Evolutionary conservation across 2,888 invertebrate species (phyloP).

Genomic region (Mythimna impura): DNA sequence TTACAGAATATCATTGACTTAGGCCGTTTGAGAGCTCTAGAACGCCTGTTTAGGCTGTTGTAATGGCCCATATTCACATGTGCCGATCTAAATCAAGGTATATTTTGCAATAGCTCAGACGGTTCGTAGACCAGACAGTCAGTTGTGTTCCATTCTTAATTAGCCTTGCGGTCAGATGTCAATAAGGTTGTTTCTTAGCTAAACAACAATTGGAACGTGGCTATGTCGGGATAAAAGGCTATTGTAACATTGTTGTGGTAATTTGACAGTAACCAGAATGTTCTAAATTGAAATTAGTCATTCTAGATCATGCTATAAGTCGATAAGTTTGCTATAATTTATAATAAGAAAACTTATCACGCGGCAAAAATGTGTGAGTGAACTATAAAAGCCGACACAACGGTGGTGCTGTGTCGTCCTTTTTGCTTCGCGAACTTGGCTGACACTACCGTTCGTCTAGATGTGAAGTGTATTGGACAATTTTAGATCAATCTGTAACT

Average conservation of each 20-base stretch:
- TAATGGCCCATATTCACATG: neutral
- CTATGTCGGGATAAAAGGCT: neutral
- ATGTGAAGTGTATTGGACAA: neutral
- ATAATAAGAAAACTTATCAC: neutral
- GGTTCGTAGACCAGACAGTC: too few species aligned
- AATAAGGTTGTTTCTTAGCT: neutral
- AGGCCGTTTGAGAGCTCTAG: too few species aligned
- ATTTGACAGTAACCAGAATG: neutral
- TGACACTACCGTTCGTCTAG: neutral
- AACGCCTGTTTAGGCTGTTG: neutral
- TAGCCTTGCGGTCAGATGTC: neutral
- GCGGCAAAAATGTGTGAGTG: neutral
- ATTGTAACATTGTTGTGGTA: neutral
- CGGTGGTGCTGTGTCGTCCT: too few species aligned
- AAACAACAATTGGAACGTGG: neutral
- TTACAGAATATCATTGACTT: neutral
- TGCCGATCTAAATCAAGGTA: neutral
- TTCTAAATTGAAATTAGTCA: neutral
- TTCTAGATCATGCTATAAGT: neutral
- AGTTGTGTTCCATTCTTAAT: neutral
- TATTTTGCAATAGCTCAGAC: neutral
- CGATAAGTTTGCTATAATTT: slow-evolving; percentile 1
- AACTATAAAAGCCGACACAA: too few species aligned
- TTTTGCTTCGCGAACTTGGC: too few species aligned
- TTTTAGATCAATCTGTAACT: slow-evolving; percentile 4